phyloP scores from a whole-genome alignment of 2,113 vertebrate species.

The Acrocephalus kingi region DNA sequence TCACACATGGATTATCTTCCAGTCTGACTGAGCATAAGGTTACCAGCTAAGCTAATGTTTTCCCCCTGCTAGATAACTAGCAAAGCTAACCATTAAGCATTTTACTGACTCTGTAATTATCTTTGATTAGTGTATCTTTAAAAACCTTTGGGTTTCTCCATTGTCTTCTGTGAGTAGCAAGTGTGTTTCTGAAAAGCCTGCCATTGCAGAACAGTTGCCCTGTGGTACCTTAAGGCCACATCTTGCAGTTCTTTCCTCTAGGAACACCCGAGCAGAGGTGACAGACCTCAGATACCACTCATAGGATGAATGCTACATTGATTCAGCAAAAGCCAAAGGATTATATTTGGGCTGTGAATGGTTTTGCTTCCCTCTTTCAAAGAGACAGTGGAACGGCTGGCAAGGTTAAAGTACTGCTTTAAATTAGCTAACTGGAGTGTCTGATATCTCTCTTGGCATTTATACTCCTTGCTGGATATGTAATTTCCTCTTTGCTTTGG shows the following conservation, averaged over 20 bases:
- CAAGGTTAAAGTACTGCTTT: not conserved
- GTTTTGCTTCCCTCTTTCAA: not conserved
- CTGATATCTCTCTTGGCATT: not conserved
- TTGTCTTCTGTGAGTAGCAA: not conserved
- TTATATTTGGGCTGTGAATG: not conserved
- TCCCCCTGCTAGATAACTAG: not conserved
- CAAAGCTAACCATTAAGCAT: not conserved
- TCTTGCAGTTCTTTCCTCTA: not conserved
- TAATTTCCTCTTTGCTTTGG: not conserved
- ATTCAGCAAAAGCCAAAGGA: not conserved
- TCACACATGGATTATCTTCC: not conserved
- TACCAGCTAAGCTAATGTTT: not conserved
- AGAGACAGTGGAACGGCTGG: not conserved
- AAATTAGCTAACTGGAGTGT: not conserved
- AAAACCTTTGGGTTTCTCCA: not conserved
- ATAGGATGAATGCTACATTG: not conserved
- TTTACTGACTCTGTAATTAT: not conserved
- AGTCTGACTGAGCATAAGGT: not conserved
- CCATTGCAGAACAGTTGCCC: not conserved
- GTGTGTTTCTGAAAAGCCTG: not conserved
- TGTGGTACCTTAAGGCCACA: not conserved
- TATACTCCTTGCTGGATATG: not conserved
- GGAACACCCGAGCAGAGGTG: not conserved
- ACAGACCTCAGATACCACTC: not conserved
- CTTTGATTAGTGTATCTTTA: not conserved